Percentiles rank a stretch among this genome's conserved stretches.
Conservation (phyloP, 2,888 invertebrate genomes). For the Perizoma affinitatum region DNA sequence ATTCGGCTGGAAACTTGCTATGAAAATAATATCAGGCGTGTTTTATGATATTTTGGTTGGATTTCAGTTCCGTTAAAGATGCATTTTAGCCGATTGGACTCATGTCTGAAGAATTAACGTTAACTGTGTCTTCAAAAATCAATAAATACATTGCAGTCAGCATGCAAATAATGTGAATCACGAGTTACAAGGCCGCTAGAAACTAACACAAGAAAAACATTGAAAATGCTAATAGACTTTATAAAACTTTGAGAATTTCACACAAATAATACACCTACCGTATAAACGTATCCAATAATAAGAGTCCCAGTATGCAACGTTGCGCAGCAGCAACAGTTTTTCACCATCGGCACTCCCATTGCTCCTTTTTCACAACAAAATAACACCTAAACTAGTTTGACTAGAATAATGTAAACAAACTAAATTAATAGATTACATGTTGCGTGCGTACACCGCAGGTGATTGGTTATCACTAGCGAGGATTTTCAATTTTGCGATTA, state of each 20-base stretch:
- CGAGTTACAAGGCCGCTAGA: too few relatives aligned
- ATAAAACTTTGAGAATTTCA: not conserved
- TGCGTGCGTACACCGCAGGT: constrained; percentile 17
- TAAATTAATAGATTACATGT: constrained; percentile 27
- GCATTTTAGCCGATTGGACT: too few relatives aligned
- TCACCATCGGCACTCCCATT: constrained; percentile 76
- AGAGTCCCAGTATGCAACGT: constrained; percentile 69
- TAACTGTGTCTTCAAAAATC: too few relatives aligned
- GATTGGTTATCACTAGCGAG: constrained; percentile 34
- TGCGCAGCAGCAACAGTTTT: constrained; percentile 67
- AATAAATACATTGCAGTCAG: too few relatives aligned
- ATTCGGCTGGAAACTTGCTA: not conserved
- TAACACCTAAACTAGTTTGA: constrained; percentile 17
- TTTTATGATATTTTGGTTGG: not conserved
- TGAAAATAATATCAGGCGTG: constrained; percentile 5
- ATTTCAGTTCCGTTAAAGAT: not conserved
- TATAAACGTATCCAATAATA: constrained; percentile 70
- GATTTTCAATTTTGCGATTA: constrained; percentile 31
- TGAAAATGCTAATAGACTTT: constrained; percentile 2
- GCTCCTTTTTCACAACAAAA: constrained; percentile 4
- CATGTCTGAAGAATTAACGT: too few relatives aligned
- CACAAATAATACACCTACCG: constrained; percentile 53
- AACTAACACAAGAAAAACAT: too few relatives aligned
- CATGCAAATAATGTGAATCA: too few relatives aligned
- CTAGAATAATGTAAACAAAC: constrained; percentile 32